Evolutionary conservation across 2,113 vertebrate genomes (phyloP), one percentile per base, ranked within the genome.

Genomic region (Otis tarda): DNA sequence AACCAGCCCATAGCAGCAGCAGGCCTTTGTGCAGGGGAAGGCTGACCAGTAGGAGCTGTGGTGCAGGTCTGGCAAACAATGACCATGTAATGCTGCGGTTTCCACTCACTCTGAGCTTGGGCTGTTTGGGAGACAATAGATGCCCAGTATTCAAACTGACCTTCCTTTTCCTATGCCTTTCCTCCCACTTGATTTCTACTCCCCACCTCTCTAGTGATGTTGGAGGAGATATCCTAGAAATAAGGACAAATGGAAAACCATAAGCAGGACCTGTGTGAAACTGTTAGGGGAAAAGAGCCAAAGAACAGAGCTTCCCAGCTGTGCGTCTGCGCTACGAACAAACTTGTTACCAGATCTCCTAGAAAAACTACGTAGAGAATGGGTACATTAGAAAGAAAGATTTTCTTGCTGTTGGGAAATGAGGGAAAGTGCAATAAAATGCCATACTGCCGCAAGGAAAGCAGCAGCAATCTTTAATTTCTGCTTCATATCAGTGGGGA

Each of bases 91-190:
- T 3, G 14, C 35, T 61, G 41, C 45, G n/a, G 5, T 19, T 43
- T 49, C 65, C 82, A 39, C n/a, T 35, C 23, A 3, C 35, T 50
- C 57, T 69, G 37, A 61, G 5, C 47, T 50, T 33, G n/a, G 47
- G n/a, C 28, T 81, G n/a, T 45, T 79, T 8, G n/a, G 33, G 43
- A 78, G 30, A n/a, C 43, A 30, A 2, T 2, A 49, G 23, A 20
- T 24, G 45, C 1, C 39, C 0, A 0, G 8, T 6, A 30, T 15
- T 18, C 64, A 28, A 41, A 21, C 2, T 24, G 6, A 33, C 37
- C n/a, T 91, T 49, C 68, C 30, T 64, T 75, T 55, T 35, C 28
- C 33, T 22, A 25, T 1, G 2, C 50, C 39, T 87, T 37, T 70
- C 60, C 20, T 65, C 27, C 37, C 37, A 23, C 35, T 39, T 65